A percentile compares a stretch with the other conserved stretches of the same genome.
Evolutionary conservation across 1,140 invertebrate genomes (phyloP).

Genomic region (Cotesia typhae): DNA sequence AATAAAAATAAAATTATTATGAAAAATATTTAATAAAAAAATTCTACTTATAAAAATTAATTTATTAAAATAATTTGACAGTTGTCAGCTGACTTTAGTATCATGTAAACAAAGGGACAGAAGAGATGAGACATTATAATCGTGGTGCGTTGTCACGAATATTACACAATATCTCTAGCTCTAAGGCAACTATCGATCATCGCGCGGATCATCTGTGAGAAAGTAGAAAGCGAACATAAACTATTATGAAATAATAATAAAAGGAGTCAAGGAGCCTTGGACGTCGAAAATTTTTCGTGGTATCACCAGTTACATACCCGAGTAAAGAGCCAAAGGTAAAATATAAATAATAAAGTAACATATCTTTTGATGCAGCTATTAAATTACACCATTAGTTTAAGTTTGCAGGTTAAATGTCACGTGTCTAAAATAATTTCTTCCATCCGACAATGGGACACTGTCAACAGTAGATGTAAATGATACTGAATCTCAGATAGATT

Average conservation of each 20-base stretch:
- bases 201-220: slow-evolving; percentile 33
- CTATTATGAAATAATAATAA: slow-evolving; percentile 32
- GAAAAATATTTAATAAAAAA: too few species aligned
- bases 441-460: too few species aligned
- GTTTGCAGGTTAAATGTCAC: too few species aligned
- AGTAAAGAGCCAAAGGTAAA: not conserved
- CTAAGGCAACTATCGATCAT: slow-evolving; percentile 33
- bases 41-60: too few species aligned
- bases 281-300: slow-evolving; percentile 6
- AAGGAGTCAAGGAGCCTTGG: slow-evolving; percentile 17
- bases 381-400: too few species aligned
- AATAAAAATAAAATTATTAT: too few species aligned
- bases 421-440: too few species aligned
- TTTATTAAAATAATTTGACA: too few species aligned
- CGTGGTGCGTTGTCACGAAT: slow-evolving; percentile 14
- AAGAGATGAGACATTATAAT: slow-evolving; percentile 6
- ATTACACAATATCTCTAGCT: slow-evolving; percentile 34
- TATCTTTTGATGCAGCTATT: too few species aligned
- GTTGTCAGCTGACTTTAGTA: too few species aligned
- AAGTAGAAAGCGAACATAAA: slow-evolving; percentile 35
- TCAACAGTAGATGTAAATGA: not conserved
- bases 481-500: not conserved
- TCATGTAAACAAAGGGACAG: not conserved
- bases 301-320: not conserved
- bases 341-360: not conserved